Evolutionary conservation across 2,113 vertebrate species (phyloP).

Genomic region (Phalacrocorax pelagicus): DNA sequence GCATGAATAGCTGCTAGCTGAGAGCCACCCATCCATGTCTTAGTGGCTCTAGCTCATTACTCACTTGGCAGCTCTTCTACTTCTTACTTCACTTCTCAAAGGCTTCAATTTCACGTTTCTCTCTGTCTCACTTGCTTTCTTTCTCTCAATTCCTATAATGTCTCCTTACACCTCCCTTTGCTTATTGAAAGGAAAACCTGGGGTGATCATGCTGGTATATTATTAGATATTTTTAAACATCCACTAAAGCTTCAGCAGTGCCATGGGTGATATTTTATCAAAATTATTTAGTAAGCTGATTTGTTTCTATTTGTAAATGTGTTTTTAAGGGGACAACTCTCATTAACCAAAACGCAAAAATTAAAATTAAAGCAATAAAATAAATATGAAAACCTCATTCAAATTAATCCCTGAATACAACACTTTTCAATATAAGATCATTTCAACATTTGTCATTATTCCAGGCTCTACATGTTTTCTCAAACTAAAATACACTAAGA

Average conservation of each 20-base stretch:
- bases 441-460: neutral
- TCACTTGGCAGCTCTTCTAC: neutral
- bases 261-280: neutral
- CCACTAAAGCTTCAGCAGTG: neutral
- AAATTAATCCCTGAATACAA: slow-evolving; percentile 18
- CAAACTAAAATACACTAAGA: neutral
- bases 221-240: neutral
- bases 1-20: neutral
- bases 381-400: slow-evolving; percentile 15
- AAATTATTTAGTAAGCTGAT: neutral
- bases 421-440: neutral
- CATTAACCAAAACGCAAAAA: slow-evolving; percentile 26
- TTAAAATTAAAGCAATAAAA: slow-evolving; percentile 48
- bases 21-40: neutral
- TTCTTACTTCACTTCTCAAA: neutral
- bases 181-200: neutral
- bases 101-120: neutral
- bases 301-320: neutral
- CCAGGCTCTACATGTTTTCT: neutral
- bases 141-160: neutral
- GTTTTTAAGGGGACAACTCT: slow-evolving; percentile 2
- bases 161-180: neutral
- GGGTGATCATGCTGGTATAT: neutral
- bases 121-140: neutral
- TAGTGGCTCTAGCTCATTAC: neutral